phyloP scores from a whole-genome alignment of 2,113 vertebrate genomes.

The Heteronetta atricapilla region DNA sequence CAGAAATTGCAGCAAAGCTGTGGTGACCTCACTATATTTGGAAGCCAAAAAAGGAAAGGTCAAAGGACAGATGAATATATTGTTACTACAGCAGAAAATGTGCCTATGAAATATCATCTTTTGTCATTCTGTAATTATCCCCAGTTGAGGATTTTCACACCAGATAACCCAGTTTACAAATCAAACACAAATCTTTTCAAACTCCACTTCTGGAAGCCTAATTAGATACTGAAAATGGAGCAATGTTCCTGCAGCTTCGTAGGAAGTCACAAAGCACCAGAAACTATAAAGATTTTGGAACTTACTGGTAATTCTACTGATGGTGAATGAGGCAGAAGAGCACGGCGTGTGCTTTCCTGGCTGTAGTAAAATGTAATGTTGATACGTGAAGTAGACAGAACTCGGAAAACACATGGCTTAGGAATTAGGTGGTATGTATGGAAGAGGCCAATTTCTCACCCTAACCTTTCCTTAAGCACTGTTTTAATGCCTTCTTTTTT shows the following conservation, averaged over 20 bases:
- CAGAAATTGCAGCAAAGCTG: background rate
- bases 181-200: background rate
- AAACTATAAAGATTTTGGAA: slow-evolving; percentile 45
- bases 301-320: background rate
- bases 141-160: background rate
- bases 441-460: background rate
- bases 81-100: background rate
- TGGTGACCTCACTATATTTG: background rate
- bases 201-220: background rate
- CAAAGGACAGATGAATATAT: background rate
- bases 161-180: background rate
- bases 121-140: background rate
- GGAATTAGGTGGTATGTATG: background rate
- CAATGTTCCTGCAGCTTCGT: background rate
- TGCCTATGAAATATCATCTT: background rate
- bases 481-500: background rate
- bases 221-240: background rate
- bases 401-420: slow-evolving; percentile 11
- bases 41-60: background rate
- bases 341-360: slow-evolving; percentile 18
- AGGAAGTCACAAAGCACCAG: background rate
- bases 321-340: background rate
- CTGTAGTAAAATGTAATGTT: background rate
- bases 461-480: background rate
- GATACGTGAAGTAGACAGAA: background rate